Base-by-base conservation (phyloP, 1,140 invertebrate species). In the Eurosta solidaginis region DNA sequence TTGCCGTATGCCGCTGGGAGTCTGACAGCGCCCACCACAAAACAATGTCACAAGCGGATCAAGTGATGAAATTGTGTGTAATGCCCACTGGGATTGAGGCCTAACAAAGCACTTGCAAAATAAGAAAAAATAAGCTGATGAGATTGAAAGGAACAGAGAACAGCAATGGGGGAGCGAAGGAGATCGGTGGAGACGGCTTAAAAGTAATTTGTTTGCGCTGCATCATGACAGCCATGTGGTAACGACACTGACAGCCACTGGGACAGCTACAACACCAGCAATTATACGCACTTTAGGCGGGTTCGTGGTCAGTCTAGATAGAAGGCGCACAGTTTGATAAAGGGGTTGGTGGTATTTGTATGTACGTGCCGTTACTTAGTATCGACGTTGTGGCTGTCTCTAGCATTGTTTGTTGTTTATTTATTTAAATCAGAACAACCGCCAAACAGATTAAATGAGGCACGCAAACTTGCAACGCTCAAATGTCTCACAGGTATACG, bases 121-220 rank as follows among this genome's bases (percentile, higher is more conserved):
- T 40, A 68, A 1, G 22, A 29, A 20, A 68, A 5, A 22, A 33
- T 63, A 52, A 33, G 14, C 1, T 22, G 22, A n/a, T n/a, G n/a
- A n/a, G n/a, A n/a, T n/a, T n/a, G n/a, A n/a, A n/a, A n/a, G n/a
- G n/a, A n/a, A n/a, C n/a, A 22, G 33, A 9, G n/a, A 52, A 52
- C n/a, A 17, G 47, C 17, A 17, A 4, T 4, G 0, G n/a, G 54
- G 1, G 14, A 20, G 40, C 20, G 14, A 68, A 20, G 36, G 33
- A 20, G n/a, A 12, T 10, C 50, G 59, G 9, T 20, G 40, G 40
- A 36, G 59, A 40, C 59, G 33, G 59, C 33, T 68, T 40, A 22
- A 68, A 68, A 68, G 59, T 68, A 68, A 68, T 68, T 42, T 68
- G 59, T 68, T 68, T 68, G 59, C n/a, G 59, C 33, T 33, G n/a